These are phyloP conservation scores for Acanthis flammea DNA, from an alignment of 2,797 vertebrate genomes.

Conservation along the genomic window DNA sequence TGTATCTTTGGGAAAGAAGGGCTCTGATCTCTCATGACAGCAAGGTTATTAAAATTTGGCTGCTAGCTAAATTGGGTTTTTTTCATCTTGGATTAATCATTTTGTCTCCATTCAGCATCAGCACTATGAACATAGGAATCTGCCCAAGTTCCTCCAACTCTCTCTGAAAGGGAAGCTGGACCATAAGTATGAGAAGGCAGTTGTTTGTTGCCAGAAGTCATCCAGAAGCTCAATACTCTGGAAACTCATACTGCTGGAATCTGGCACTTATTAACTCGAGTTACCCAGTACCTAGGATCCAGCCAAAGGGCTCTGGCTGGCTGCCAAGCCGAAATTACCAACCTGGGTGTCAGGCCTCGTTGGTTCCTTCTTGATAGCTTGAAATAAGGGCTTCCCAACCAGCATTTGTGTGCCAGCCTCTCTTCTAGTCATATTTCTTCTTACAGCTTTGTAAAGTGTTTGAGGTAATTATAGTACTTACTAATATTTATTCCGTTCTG, in stretches of 20 bases:
- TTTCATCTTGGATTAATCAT: not conserved
- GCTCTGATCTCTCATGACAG: not conserved
- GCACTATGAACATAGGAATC: not conserved
- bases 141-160: not conserved
- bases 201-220: not conserved
- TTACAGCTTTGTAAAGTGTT: slow-evolving; percentile 24
- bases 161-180: not conserved
- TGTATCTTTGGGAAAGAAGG: not conserved
- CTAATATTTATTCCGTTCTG: slow-evolving; percentile 48
- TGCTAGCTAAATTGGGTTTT: not conserved
- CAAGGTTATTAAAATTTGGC: not conserved
- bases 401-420: not conserved
- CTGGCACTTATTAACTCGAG: slow-evolving; percentile 51
- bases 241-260: not conserved
- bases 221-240: not conserved
- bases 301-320: slow-evolving; percentile 27
- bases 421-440: slow-evolving; percentile 32
- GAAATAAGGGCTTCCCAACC: not conserved
- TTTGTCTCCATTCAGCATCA: not conserved
- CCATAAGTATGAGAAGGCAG: not conserved
- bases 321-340: slow-evolving; percentile 38
- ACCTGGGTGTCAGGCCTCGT: slow-evolving; percentile 23
- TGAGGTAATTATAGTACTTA: slow-evolving; percentile 43
- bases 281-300: slow-evolving; percentile 34
- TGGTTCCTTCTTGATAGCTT: slow-evolving; percentile 4